phyloP scores from a whole-genome alignment of 2,888 invertebrate species.

The Drosophila nigricruria region DNA sequence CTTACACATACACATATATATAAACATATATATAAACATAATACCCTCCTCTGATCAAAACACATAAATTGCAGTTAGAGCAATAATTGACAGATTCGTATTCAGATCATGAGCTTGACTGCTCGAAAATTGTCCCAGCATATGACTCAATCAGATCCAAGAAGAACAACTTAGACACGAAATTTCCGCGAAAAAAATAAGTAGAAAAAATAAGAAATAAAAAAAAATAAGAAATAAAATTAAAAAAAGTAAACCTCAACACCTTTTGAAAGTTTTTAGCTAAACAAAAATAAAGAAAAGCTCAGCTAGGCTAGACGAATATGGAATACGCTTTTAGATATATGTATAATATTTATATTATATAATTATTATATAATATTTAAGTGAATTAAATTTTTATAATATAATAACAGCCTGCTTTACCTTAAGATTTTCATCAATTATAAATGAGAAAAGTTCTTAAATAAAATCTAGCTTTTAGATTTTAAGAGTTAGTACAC shows the following conservation, averaged over 20 bases:
- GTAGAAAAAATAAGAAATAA: neutral
- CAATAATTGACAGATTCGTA: slow-evolving; percentile 6
- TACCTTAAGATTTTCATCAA: neutral
- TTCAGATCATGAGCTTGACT: slow-evolving; percentile 14
- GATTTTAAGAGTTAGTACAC: too few relatives aligned
- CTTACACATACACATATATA: neutral
- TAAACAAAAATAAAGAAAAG: neutral
- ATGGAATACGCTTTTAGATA: neutral
- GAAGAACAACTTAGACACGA: slow-evolving; percentile 38
- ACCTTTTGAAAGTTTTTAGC: slow-evolving; percentile 24
- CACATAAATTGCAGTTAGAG: slow-evolving; percentile 4
- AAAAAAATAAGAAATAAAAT: slow-evolving; percentile 5
- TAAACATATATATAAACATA: neutral
- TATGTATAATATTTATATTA: too few relatives aligned
- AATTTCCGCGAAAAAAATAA: slow-evolving; percentile 54
- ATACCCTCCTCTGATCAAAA: neutral
- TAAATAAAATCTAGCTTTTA: too few relatives aligned
- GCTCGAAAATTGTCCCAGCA: slow-evolving; percentile 26
- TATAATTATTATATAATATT: neutral
- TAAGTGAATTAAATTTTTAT: too few relatives aligned
- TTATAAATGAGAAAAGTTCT: too few relatives aligned
- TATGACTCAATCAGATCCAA: slow-evolving; percentile 51
- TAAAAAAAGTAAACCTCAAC: slow-evolving; percentile 15
- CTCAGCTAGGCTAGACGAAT: neutral
- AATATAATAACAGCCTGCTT: too few relatives aligned